Conservation (phyloP, 2,797 vertebrate species). For the Danionella dracula region DNA sequence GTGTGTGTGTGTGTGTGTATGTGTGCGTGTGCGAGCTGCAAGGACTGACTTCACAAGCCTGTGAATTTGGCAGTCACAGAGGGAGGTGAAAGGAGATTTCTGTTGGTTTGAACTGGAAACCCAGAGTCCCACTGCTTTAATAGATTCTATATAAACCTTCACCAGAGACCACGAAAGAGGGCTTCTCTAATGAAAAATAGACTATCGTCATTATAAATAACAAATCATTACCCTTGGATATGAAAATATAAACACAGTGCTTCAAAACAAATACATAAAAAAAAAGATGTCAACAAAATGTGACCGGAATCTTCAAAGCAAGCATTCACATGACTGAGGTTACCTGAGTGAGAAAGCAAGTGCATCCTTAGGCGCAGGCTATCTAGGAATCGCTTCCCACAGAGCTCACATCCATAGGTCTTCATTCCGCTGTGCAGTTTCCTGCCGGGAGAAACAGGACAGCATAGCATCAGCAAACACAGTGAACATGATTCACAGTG, state of each 20-base stretch:
- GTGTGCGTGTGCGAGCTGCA: neutral
- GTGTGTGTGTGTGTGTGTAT: too few species aligned
- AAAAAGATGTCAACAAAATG: neutral
- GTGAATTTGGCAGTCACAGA: slow-evolving; percentile 1
- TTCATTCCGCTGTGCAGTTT: slow-evolving; percentile 98
- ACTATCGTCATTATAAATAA: neutral
- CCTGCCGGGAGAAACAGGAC: slow-evolving; percentile 66
- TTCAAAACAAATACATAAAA: slow-evolving; percentile 26
- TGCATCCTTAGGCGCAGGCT: slow-evolving; percentile 96
- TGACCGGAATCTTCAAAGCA: slow-evolving; percentile 35
- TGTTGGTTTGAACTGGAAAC: neutral
- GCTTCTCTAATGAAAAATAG: slow-evolving; percentile 26
- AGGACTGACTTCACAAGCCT: neutral
- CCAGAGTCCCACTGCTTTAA: slow-evolving; percentile 28
- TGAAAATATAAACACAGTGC: neutral
- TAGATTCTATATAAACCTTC: slow-evolving; percentile 35
- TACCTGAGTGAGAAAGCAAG: slow-evolving; percentile 97
- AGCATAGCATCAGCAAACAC: slow-evolving; percentile 69
- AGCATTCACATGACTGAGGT: slow-evolving; percentile 40
- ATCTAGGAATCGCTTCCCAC: slow-evolving; percentile 91
- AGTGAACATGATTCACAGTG: slow-evolving; percentile 54
- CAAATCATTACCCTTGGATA: neutral
- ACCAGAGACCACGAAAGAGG: slow-evolving; percentile 17
- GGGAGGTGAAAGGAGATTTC: slow-evolving; percentile 2
- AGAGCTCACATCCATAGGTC: slow-evolving; percentile 94